Evolutionary conservation across 2,113 vertebrate species (phyloP), one percentile per base, ranked within the genome.

Genomic region (Platysteira castanea): DNA sequence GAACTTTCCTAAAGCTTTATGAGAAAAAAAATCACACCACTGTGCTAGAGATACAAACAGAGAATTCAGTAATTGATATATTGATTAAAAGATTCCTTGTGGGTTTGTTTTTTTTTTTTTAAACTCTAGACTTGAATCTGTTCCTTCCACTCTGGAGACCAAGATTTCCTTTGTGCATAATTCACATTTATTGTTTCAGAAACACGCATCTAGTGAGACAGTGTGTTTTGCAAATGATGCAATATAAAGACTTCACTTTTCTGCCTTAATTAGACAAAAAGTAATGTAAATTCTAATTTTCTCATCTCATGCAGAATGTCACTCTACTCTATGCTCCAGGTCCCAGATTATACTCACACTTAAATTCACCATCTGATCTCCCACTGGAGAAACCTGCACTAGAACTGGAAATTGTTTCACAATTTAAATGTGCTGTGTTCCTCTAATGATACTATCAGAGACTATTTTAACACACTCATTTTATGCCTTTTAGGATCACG

Each of bases 31-130:
- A 47, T 17, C 49, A 57, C 18, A 70, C 31, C 67, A 74, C 46
- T 75, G 35, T 79, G 53, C 53, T 59, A 46, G 31, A 67, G 42
- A 44, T 73, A 59, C 71, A 71, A 81, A 65, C 75, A 65, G 41
- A 93, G 33, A 82, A 82, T 56, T 84, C 6, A 13, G 65, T 87
- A 80, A 91, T 78, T 8, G 0, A 73, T 87, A 67, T 4, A 31
- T 33, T 93, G 71, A 90, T 94, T 75, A 92, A 93, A 85, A 87
- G 41, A 67, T 56, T 88, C 93, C n/a, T 46, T 63, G 57, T 23
- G n/a, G 46, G 42, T 57, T 28, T 17, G 9, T 39, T 39, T 57
- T 28, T 17, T 41, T 41, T 74, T 88, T 57, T 59, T 57, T 68
- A 7, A 83, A 53, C 41, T 27, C 54, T 56, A 73, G 33, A 33